A percentile compares a stretch with the other conserved stretches of the same genome.
These are phyloP conservation scores for Nerophis lumbriciformis DNA, from an alignment of 2,113 vertebrate genomes.

Conservation along the genomic window DNA sequence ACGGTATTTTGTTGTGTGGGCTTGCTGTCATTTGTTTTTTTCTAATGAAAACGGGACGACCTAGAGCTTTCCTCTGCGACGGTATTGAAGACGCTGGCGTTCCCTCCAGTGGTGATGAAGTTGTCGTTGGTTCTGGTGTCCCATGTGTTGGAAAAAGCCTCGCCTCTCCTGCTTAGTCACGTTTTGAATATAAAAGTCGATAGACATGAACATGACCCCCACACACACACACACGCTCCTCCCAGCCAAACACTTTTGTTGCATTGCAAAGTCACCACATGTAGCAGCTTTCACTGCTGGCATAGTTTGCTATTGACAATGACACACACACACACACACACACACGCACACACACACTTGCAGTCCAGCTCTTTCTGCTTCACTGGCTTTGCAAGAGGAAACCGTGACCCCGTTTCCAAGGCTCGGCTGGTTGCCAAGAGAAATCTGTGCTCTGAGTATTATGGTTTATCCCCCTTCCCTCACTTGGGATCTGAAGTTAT, in stretches of 20 bases:
- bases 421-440: conserved; percentile 47
- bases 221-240: not conserved
- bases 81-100: too few relatives aligned
- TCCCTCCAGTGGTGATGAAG: too few relatives aligned
- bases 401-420: conserved; percentile 64
- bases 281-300: conserved; percentile 42
- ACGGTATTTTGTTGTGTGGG: too few relatives aligned
- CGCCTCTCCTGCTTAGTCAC: not conserved
- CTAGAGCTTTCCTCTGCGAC: too few relatives aligned
- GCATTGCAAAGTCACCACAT: conserved; percentile 30
- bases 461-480: conserved; percentile 36
- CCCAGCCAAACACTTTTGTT: conserved; percentile 15
- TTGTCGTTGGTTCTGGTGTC: not conserved
- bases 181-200: not conserved
- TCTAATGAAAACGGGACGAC: too few relatives aligned
- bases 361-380: conserved; percentile 56
- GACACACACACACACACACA: conserved; percentile 16
- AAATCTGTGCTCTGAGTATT: conserved; percentile 52
- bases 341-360: conserved; percentile 1
- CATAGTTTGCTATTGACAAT: conserved; percentile 42
- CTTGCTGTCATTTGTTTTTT: too few relatives aligned
- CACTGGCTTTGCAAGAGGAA: conserved; percentile 52
- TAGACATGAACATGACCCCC: not conserved
- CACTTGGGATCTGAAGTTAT: conserved; percentile 35
- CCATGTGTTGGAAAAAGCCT: not conserved